A percentile compares a stretch with the other conserved stretches of the same genome.
phyloP scores from a whole-genome alignment of 92 coral and sea anemone genomes.

The Blastomussa wellsi region DNA sequence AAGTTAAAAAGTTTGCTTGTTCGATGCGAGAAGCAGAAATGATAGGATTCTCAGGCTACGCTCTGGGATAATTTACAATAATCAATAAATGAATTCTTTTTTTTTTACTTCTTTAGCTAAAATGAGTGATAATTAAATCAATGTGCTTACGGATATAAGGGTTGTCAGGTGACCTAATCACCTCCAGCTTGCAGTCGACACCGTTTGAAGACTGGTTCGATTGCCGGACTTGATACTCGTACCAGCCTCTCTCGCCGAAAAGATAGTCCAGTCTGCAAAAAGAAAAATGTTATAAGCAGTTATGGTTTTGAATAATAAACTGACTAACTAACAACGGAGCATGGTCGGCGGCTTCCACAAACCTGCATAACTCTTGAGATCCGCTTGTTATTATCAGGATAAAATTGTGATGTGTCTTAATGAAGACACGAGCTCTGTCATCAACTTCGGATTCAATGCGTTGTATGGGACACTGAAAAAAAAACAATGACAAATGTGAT shows the following conservation, averaged over 20 bases:
- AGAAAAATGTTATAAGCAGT: neutral
- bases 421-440: slow-evolving; percentile 9
- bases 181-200: slow-evolving; percentile 50
- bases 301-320: neutral
- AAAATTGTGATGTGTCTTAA: slow-evolving; percentile 53
- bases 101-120: neutral
- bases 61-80: too few species aligned
- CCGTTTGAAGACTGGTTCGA: slow-evolving; percentile 22
- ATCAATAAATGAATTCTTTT: too few species aligned
- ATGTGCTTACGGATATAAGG: slow-evolving; percentile 61
- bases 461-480: slow-evolving; percentile 69
- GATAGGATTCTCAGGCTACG: too few species aligned
- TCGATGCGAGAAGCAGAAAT: too few species aligned
- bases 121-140: neutral
- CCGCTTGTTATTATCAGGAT: slow-evolving; percentile 23
- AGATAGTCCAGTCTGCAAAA: slow-evolving; percentile 49
- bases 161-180: slow-evolving; percentile 52
- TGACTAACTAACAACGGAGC: neutral
- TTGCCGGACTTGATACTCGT: slow-evolving; percentile 45
- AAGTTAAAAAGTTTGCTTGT: too few species aligned
- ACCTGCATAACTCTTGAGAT: slow-evolving; percentile 59
- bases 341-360: neutral
- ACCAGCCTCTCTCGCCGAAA: slow-evolving; percentile 77
- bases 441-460: slow-evolving; percentile 21
- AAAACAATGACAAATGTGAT: neutral